Evolutionary conservation across 2,113 vertebrate species (phyloP), one percentile per base, ranked within the genome.

Genomic region (Nettapus auritus): DNA sequence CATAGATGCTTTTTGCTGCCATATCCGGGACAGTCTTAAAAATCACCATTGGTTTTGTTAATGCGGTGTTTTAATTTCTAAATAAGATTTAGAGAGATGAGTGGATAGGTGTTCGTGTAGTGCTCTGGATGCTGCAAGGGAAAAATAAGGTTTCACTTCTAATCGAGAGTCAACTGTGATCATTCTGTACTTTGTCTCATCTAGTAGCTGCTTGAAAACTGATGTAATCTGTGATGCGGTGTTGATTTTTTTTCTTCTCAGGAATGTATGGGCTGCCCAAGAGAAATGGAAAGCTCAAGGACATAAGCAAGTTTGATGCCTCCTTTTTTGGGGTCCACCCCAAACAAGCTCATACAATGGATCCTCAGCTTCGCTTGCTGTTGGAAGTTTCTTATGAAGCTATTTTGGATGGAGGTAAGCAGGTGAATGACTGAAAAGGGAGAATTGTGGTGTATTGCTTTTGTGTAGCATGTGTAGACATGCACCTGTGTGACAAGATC

Each of bases 281-380:
- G 95, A 98, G 99, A 92, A 98, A 98, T 28, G 99, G 99, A 55
- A 99, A 99, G 95, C 98, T 99, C 78, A 99, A 99, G 96, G 98
- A 99, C 92, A 98, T 99, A 88, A 98, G 98, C 96, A 98, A 97
- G 96, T 99, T 99, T 48, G 99, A 99, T 38, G 99, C 99, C 20
- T 96, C 98, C 4, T 99, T 99, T 97, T 99, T 99, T 36, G 97
- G 99, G 86, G 91, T 99, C 98, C 96, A 99, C 98, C 98, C 99
- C 69, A 99, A 99, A 96, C 99, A 99, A 97, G 99, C 99, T 21
- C 98, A 99, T 94, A 99, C 98, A 3, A 99, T 99, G 99, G 99
- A 99, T 96, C 99, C 99, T 57, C 99, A 99, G 74, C 98, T 99
- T 60, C 98, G 99, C 6, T 84, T 99, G 93, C 96, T 99, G 85